Percentiles rank a stretch among this genome's conserved stretches.
Conservation (phyloP, 2,888 invertebrate species). For the Perizoma flavofasciatum region DNA sequence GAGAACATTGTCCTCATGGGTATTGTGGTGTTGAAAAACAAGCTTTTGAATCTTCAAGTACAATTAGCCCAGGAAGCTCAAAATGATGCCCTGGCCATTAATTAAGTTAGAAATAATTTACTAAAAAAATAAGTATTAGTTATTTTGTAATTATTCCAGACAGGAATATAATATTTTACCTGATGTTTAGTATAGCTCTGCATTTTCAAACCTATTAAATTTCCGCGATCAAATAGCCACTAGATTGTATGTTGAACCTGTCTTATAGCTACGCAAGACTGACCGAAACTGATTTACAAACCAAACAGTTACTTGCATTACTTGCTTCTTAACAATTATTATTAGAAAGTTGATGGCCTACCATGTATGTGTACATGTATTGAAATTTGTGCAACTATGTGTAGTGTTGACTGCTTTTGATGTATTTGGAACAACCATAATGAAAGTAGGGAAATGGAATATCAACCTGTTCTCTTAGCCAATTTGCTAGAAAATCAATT, state of each 20-base stretch:
- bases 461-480: no score
- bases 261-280: conserved; percentile 5
- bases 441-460: no score
- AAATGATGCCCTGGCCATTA: conserved; percentile 91
- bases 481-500: no score
- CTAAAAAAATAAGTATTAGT: conserved; percentile 8
- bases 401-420: no score
- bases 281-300: conserved; percentile 15
- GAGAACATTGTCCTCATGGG: conserved; percentile 99
- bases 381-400: no score
- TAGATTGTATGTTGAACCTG: conserved; percentile 1
- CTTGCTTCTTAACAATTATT: neutral
- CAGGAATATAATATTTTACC: conserved; percentile 7
- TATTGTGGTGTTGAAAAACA: conserved; percentile 96
- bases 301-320: conserved; percentile 3
- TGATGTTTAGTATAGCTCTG: conserved; percentile 16
- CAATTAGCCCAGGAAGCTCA: conserved; percentile 94
- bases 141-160: neutral
- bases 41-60: conserved; percentile 97
- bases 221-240: neutral
- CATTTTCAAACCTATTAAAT: conserved; percentile 7
- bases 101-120: conserved; percentile 54
- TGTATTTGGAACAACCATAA: no score
- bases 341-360: conserved; percentile 31
- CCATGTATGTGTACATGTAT: no score